A percentile compares a stretch with the other conserved stretches of the same genome.
phyloP scores from a whole-genome alignment of 2,888 invertebrate genomes.

The Lamellibrachia satsuma region DNA sequence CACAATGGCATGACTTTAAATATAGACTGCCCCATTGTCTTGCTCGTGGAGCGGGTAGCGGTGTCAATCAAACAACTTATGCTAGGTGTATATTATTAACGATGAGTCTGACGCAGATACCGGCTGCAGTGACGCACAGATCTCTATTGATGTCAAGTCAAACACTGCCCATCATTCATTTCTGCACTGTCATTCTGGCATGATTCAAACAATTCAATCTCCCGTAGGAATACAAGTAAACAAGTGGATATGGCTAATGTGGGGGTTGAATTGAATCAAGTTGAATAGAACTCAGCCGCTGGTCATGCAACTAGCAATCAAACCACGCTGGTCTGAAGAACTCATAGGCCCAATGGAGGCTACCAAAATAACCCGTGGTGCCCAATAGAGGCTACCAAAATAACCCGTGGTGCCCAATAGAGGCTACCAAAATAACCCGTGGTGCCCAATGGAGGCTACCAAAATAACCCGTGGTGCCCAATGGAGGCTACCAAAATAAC shows the following conservation, averaged over 20 bases:
- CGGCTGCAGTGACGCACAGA: background rate
- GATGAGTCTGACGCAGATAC: background rate
- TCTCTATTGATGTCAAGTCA: background rate
- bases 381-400: too few relatives aligned
- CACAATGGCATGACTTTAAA: background rate
- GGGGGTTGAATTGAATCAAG: background rate
- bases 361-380: too few relatives aligned
- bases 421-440: too few relatives aligned
- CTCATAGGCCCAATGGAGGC: too few relatives aligned
- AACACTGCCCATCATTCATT: background rate
- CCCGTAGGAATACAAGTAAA: background rate
- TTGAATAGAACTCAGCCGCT: background rate
- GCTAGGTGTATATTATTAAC: slow-evolving; percentile 5
- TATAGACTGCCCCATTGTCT: background rate
- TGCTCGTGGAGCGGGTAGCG: background rate
- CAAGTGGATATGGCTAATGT: background rate
- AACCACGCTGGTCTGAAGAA: background rate
- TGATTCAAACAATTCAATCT: background rate
- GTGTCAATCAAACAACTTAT: background rate
- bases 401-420: too few relatives aligned
- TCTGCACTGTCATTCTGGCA: background rate
- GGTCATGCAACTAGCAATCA: too few relatives aligned
- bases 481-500: too few relatives aligned
- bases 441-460: too few relatives aligned
- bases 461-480: too few relatives aligned